Evolutionary conservation across 2,888 invertebrate species (phyloP).

Genomic region (Drosophila barbarae): DNA sequence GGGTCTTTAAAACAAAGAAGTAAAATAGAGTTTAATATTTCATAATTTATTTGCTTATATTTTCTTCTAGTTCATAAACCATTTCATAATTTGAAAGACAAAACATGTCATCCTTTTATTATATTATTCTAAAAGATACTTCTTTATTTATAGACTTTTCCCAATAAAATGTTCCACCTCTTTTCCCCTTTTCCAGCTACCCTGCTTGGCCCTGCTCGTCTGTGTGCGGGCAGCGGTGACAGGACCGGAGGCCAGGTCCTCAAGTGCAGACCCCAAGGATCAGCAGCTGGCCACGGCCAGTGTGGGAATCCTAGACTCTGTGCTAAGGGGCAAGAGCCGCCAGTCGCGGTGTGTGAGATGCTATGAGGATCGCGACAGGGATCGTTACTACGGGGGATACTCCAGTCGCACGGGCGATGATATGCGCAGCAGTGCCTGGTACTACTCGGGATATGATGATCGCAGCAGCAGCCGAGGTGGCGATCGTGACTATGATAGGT

Average conservation of each 20-base stretch:
- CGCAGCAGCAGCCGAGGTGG: constrained; percentile 45
- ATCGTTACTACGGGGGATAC: constrained; percentile 54
- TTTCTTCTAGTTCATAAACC: too few relatives aligned
- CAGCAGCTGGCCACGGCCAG: constrained; percentile 43
- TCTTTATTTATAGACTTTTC: not conserved
- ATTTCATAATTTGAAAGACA: too few relatives aligned
- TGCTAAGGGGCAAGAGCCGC: constrained; percentile 66
- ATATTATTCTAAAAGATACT: not conserved
- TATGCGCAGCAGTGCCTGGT: constrained; percentile 67
- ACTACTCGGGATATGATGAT: constrained; percentile 76
- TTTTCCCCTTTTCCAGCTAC: constrained; percentile 40
- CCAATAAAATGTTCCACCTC: too few relatives aligned
- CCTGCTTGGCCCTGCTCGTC: constrained; percentile 47
- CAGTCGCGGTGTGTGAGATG: constrained; percentile 78
- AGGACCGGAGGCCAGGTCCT: constrained; percentile 55
- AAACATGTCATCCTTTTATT: not conserved
- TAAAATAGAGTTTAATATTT: too few relatives aligned
- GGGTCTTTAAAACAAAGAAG: too few relatives aligned
- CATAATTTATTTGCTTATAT: too few relatives aligned
- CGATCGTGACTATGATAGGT: constrained; percentile 70
- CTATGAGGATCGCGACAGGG: constrained; percentile 74
- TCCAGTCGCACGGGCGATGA: constrained; percentile 73
- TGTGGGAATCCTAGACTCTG: constrained; percentile 60
- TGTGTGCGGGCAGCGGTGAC: constrained; percentile 44
- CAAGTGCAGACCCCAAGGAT: constrained; percentile 17